Evolutionary conservation across 2,888 invertebrate genomes (phyloP).

Genomic region (Drosophila neonasuta): DNA sequence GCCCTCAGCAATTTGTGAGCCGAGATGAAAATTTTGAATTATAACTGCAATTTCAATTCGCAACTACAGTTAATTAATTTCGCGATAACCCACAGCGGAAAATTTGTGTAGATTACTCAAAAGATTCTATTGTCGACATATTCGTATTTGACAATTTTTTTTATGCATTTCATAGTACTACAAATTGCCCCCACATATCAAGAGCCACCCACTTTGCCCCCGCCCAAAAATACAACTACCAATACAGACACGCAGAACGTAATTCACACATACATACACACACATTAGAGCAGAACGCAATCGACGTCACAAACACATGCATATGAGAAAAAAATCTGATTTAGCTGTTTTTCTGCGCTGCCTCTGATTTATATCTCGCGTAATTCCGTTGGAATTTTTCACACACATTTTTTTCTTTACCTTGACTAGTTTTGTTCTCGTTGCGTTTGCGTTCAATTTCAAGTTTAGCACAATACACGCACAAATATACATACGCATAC

Average conservation of each 20-base stretch:
- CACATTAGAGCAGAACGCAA: constrained; percentile 5
- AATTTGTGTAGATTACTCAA: too few relatives aligned
- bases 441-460: constrained; percentile 65
- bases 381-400: constrained; percentile 71
- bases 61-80: not conserved
- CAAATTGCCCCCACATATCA: constrained; percentile 2
- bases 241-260: constrained; percentile 31
- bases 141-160: not conserved
- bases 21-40: not conserved
- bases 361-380: constrained; percentile 58
- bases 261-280: constrained; percentile 28
- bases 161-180: constrained; percentile 11
- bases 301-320: constrained; percentile 4
- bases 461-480: constrained; percentile 63
- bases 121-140: not conserved
- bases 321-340: constrained; percentile 36
- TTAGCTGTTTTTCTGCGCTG: constrained; percentile 40
- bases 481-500: constrained; percentile 22
- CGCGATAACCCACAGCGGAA: too few relatives aligned
- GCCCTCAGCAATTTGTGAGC: constrained; percentile 5
- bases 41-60: not conserved
- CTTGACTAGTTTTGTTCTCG: constrained; percentile 68
- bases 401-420: constrained; percentile 63
- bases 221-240: constrained; percentile 50
- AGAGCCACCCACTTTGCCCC: constrained; percentile 40